Conservation (phyloP, 2,888 invertebrate species). For the Baccha elongata region DNA sequence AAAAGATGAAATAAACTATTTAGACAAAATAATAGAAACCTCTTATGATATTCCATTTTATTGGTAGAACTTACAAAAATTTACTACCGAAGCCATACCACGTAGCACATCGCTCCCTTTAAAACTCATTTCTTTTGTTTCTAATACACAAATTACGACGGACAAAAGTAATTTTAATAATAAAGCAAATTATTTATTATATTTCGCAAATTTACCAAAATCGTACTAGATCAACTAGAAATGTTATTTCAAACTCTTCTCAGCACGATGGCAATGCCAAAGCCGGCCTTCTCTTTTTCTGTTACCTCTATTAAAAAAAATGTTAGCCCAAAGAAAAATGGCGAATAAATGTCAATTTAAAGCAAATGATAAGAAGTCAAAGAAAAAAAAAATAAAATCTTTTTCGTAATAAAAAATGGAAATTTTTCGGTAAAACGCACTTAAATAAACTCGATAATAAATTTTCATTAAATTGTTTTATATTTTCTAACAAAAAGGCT, state of each 20-base stretch:
- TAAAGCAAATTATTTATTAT: too few species aligned
- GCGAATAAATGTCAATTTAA: constrained; percentile 72
- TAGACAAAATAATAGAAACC: too few species aligned
- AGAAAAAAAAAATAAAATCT: constrained; percentile 45
- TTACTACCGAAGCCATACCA: too few species aligned
- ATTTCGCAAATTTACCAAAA: not conserved
- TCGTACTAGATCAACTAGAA: constrained; percentile 43
- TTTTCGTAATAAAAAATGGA: constrained; percentile 71
- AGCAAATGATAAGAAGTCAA: constrained; percentile 72
- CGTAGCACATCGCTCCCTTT: too few species aligned
- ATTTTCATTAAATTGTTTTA: constrained; percentile 41
- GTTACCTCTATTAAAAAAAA: constrained; percentile 31
- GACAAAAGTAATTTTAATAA: too few species aligned
- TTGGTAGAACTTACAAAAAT: too few species aligned
- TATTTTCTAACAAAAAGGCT: constrained; percentile 26
- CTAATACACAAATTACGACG: too few species aligned
- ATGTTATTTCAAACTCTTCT: not conserved
- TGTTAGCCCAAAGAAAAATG: constrained; percentile 64
- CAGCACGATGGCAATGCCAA: constrained; percentile 64
- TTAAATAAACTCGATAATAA: constrained; percentile 59
- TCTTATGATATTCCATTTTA: too few species aligned
- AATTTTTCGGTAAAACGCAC: constrained; percentile 71
- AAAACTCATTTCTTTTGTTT: too few species aligned
- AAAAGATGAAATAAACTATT: too few species aligned
- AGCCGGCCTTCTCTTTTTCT: constrained; percentile 62